A percentile compares a stretch with the other conserved stretches of the same genome.
Evolutionary conservation across 1,140 invertebrate genomes (phyloP).

Genomic region (Zaprionus gabonicus): DNA sequence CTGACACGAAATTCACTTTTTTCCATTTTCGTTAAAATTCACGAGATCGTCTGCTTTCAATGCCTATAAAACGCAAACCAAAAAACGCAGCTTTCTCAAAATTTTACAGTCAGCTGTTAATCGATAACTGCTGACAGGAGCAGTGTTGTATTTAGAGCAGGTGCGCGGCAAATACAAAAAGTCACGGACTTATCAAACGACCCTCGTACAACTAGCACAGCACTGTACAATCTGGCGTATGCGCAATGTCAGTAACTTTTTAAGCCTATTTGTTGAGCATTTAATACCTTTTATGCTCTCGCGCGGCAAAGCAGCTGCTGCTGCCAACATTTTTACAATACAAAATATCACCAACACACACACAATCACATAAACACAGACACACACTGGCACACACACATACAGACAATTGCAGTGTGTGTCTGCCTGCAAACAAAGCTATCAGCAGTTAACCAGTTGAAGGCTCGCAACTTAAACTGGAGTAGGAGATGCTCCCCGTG

Average conservation of each 20-base stretch:
- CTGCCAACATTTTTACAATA: conserved; percentile 25
- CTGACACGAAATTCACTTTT: too few relatives aligned
- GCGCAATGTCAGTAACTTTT: conserved; percentile 37
- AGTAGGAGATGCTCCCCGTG: not conserved
- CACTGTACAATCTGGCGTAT: conserved; percentile 32
- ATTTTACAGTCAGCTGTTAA: too few relatives aligned
- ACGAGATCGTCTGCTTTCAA: too few relatives aligned
- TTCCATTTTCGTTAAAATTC: too few relatives aligned
- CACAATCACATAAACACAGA: not conserved
- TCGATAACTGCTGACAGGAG: too few relatives aligned
- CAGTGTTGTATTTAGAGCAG: too few relatives aligned
- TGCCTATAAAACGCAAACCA: too few relatives aligned
- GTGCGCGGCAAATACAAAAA: too few relatives aligned
- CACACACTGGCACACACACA: not conserved
- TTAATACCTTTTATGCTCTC: conserved; percentile 34
- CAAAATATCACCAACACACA: conserved; percentile 8
- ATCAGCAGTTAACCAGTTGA: conserved; percentile 21
- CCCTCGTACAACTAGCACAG: conserved; percentile 9
- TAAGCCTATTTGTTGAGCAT: conserved; percentile 42
- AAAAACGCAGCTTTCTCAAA: too few relatives aligned
- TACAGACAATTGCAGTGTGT: not conserved
- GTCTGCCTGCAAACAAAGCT: conserved; percentile 12
- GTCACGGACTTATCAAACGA: too few relatives aligned
- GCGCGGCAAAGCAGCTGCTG: conserved; percentile 11
- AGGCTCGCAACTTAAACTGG: conserved; percentile 5